Base-by-base conservation (phyloP, 2,797 vertebrate species). In the Sciaenops ocellatus region DNA sequence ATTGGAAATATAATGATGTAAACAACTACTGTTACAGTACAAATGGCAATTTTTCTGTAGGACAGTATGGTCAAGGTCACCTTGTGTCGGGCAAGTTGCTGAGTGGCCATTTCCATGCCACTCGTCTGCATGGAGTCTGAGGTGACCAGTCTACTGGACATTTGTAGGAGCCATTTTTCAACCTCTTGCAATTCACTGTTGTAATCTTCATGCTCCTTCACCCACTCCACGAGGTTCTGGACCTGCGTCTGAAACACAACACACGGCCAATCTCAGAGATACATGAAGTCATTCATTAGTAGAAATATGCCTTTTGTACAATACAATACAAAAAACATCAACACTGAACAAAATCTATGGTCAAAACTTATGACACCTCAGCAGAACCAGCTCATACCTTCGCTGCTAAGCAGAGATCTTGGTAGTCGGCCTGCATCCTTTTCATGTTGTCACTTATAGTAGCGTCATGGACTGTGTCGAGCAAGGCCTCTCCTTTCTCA, bases 11-110 rank as follows among this genome's bases (percentile, higher is more conserved):
- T 48, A 26, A 34, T 17, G 48, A 20, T 50, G 4, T 26, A 26
- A 60, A 57, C 9, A 0, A 16, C 5, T 24, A 17, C 24, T 1
- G 13, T n/a, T 38, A 52, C 15, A 22, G 41, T 44, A 59, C 24
- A 69, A 66, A 52, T 1, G 22, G 15, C 12, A 1, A 34, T 2
- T 61, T 34, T 66, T 66, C 26, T 15, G 2, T 6, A 42, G 16
- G 4, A n/a, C 20, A 18, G 4, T 34, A 28, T 2, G 9, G 4
- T n/a, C 16, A 12, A 12, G 1, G 3, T 83, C 82, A 99, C 98
- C 97, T 99, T 99, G 91, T 99, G 98, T 52, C 96, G 95, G 64
- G 98, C 98, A 55, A 99, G 93, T 24, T 99, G 98, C 68, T 99
- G 98, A 46, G 98, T 98, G n/a, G 97, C 95, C 79, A 95, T 93